Percentiles rank a stretch among this genome's conserved stretches.
phyloP scores from a whole-genome alignment of 2,888 invertebrate species.

The Ptychoptera albimana region DNA sequence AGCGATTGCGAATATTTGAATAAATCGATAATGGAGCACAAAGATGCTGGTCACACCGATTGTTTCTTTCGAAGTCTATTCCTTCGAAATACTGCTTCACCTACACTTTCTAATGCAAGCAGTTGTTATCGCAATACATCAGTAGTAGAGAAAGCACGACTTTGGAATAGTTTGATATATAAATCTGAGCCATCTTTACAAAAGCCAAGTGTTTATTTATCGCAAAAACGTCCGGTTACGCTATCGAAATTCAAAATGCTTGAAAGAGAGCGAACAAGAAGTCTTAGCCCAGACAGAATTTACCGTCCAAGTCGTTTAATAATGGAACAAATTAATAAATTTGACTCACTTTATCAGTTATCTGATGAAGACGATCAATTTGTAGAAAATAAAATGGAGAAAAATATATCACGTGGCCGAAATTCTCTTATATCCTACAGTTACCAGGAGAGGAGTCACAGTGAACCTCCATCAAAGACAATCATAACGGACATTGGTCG shows the following conservation, averaged over 20 bases:
- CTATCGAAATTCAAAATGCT: conserved; percentile 49
- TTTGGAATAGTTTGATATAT: conserved; percentile 42
- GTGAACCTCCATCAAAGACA: conserved; percentile 38
- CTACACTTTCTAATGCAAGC: conserved; percentile 21
- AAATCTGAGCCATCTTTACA: conserved; percentile 39
- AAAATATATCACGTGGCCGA: conserved; percentile 25
- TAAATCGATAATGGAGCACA: conserved; percentile 39
- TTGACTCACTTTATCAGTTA: conserved; percentile 11
- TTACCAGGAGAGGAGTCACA: conserved; percentile 38
- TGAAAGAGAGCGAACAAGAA: conserved; percentile 29
- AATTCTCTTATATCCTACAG: conserved; percentile 25
- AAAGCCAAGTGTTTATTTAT: conserved; percentile 45
- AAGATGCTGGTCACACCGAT: conserved; percentile 42
- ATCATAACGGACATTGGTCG: conserved; percentile 30
- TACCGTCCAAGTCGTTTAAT: conserved; percentile 9
- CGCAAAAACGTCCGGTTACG: conserved; percentile 51
- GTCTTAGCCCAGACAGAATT: conserved; percentile 20
- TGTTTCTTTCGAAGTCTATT: conserved; percentile 58
- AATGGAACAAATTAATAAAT: conserved; percentile 12
- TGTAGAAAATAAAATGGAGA: conserved; percentile 17
- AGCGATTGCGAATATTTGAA: conserved; percentile 8
- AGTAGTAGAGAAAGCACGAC: conserved; percentile 51
- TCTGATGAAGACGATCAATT: conserved; percentile 18
- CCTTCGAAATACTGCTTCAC: conserved; percentile 34
- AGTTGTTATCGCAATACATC: conserved; percentile 35